Evolutionary conservation across 2,888 invertebrate species (phyloP), one percentile per base, ranked within the genome.

Genomic region (Microctonus hyperodae): DNA sequence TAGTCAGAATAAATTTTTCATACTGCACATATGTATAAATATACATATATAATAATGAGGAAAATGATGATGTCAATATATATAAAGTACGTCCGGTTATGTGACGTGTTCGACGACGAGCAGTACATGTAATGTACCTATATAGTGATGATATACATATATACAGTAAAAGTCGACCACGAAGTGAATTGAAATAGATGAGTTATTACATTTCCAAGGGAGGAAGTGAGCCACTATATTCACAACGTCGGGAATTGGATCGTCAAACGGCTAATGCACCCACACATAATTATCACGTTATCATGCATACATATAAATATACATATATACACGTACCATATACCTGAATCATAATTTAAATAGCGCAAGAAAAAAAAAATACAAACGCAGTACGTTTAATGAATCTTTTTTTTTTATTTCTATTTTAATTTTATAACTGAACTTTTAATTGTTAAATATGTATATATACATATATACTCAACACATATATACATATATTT

Each of bases 171-270:
- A 48, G n/a, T 44, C 28, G 48, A 63, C 28, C 57, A 61, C 65
- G 67, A 70, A 67, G 68, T 50, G 70, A 72, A 73, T 73, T 72
- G 73, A 70, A 70, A 73, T 72, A 72, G 72, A 73, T 73, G 73
- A 71, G 71, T 68, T 68, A 71, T 71, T 68, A 71, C 69, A 63
- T 71, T 70, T 69, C 57, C 62, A 58, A 57, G 67, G 28, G 67
- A 67, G 67, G 67, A 67, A 63, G 62, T 67, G 62, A 67, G 57
- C 67, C 40, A 66, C 61, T 66, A 67, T 58, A 58, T 63, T 63
- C 61, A 58, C 57, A 40, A 53, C 63, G 59, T 33, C 58, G 59
- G 58, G 67, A 67, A 67, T 63, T 63, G 63, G 63, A 67, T 67
- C 66, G 56, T 67, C 63, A 67, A 67, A 63, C 58, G 58, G 67